Percentiles rank a stretch among this genome's conserved stretches.
These are phyloP conservation scores for Prietella phreatophila DNA, from an alignment of 2,113 vertebrate species.

Conservation along the genomic window DNA sequence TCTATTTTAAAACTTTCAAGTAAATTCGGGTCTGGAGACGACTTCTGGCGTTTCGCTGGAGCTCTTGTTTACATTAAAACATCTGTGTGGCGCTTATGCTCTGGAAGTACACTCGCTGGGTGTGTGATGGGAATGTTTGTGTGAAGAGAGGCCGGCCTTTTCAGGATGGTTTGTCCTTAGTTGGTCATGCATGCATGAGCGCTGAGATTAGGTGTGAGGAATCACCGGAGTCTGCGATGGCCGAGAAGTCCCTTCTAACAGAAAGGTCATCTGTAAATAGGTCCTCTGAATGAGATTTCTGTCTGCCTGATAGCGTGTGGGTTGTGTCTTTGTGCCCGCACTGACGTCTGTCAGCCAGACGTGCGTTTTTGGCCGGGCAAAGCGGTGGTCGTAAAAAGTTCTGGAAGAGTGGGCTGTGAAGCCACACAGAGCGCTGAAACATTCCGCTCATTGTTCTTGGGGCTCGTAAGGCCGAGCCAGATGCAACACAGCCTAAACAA, in stretches of 20 bases:
- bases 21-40: background rate
- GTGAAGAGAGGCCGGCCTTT: conserved; percentile 6
- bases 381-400: conserved; percentile 66
- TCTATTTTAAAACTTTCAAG: background rate
- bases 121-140: conserved; percentile 18
- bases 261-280: conserved; percentile 76
- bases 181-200: conserved; percentile 32
- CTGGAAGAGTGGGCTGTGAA: conserved; percentile 58
- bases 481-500: conserved; percentile 52
- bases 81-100: background rate
- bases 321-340: conserved; percentile 27
- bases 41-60: background rate
- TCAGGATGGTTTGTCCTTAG: conserved; percentile 38
- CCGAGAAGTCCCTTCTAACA: conserved; percentile 53
- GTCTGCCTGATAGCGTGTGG: conserved; percentile 34
- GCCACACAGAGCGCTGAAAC: conserved; percentile 64
- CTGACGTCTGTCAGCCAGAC: conserved; percentile 45
- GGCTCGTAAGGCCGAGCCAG: conserved; percentile 66
- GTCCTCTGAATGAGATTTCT: conserved; percentile 63
- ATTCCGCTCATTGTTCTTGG: conserved; percentile 79
- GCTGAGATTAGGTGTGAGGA: conserved; percentile 9
- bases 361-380: conserved; percentile 33
- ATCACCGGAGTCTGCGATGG: conserved; percentile 41
- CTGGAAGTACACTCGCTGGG: background rate
- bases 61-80: background rate